Evolutionary conservation across 2,888 invertebrate species (phyloP), one percentile per base, ranked within the genome.

Genomic region (Amiota communis): DNA sequence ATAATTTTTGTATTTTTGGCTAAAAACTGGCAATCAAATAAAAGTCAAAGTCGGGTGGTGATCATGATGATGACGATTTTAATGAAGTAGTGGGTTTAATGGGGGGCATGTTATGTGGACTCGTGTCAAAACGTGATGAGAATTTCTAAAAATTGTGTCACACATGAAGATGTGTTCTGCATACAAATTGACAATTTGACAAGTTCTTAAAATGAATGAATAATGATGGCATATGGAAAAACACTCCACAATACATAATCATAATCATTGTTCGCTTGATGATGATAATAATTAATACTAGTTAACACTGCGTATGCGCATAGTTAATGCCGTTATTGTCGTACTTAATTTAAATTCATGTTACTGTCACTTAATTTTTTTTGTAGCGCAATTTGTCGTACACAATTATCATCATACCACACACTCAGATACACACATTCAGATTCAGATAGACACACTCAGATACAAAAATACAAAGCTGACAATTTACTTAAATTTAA

Each of bases 41-140:
- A 68, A 53, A 53, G 67, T 68, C 67, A 68, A 48, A 65, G 65
- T 53, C 36, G 17, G n/a, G 17, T 46, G 11, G 17, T 13, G 36
- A 9, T 36, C 12, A 63, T n/a, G 23, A 23, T 23, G 9, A 46
- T 36, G 9, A 46, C 59, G 11, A 59, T 20, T 15, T 20, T 20
- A 10, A 15, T 20, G 20, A 11, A 46, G 63, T 13, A 6, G 63
- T 17, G 59, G 8, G n/a, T 15, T 20, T 15, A 8, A 20, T 17
- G n/a, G 11, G 9, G 47, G 65, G 10, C 48, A 65, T n/a, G 9
- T 53, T 13, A 15, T 15, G 53, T 15, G 53, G 53, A 13, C 53
- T 20, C 23, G 59, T 72, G 79, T 74, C 75, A 72, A 73, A 79
- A 84, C 83, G 83, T 83, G 85, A 80, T 75, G 71, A 68, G 77